Conservation (phyloP, 2,888 invertebrate species). For the Pseudococcus jackbeardsleyi region DNA sequence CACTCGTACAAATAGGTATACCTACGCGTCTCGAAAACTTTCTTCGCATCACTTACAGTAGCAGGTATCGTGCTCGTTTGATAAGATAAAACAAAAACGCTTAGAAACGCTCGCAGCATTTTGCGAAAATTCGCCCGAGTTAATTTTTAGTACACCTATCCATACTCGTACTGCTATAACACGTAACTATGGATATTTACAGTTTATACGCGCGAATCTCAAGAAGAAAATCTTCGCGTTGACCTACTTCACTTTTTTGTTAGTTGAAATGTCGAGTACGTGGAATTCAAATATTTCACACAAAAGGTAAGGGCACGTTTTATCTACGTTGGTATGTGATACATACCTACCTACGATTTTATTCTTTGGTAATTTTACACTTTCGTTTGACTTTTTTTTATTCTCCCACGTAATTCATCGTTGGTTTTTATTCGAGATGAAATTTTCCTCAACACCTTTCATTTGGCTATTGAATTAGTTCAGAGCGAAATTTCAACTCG, state of each 20-base stretch:
- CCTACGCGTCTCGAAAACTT: conserved; percentile 22
- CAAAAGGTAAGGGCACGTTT: background rate
- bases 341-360: too few species aligned
- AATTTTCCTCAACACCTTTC: too few species aligned
- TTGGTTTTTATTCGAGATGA: too few species aligned
- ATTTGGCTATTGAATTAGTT: too few species aligned
- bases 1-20: background rate
- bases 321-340: background rate
- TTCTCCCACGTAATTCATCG: too few species aligned
- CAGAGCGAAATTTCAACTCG: too few species aligned
- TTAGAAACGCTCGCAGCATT: conserved; percentile 7
- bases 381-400: too few species aligned
- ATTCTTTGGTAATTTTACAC: too few species aligned
- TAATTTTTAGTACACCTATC: conserved; percentile 1
- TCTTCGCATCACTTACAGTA: background rate
- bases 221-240: conserved; percentile 21
- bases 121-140: conserved; percentile 20
- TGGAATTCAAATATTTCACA: background rate
- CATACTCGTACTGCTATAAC: background rate
- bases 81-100: conserved; percentile 45
- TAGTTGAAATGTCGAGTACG: background rate
- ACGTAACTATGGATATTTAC: conserved; percentile 25
- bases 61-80: background rate
- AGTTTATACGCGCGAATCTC: conserved; percentile 2
- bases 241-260: background rate